Evolutionary conservation across 2,888 invertebrate species (phyloP), one percentile per base, ranked within the genome.

Genomic region (Polietes domitor): DNA sequence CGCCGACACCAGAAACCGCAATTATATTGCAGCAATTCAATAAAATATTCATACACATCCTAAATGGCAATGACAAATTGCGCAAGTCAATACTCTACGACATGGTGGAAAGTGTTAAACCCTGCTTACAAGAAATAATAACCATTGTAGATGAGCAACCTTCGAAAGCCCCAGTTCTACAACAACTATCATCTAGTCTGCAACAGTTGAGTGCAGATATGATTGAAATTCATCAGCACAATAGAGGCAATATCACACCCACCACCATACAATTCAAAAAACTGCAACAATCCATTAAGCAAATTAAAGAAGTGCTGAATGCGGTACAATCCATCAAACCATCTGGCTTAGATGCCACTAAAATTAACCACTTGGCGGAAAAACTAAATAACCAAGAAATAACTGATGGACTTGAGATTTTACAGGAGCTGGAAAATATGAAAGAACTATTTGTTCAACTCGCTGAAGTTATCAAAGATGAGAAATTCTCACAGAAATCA

Each of bases 51-150:
- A 43, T 86, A 0, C 71, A 81, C 0, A 83, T 89, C 15, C 61
- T 89, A 0, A 88, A 88, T 72, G 80, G 85, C 7, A 89, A 88
- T 71, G 85, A 85, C 0, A 86, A 86, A 5, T 53, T 89, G n/a
- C 84, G 88, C 17, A 87, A 85, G 6, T 74, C 88, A 4, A 85
- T 89, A 53, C 70, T 88, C 3, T 87, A 87, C 28, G 89, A 89
- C 28, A 86, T 88, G 6, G 76, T 87, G 1, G 88, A 88, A 75
- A 77, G 82, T 0, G 85, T 85, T 9, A 85, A 87, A 12, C 87
- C 88, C 1, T 80, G 85, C 5, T 71, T 88, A 12, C 55, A 58
- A 1, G 81, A 83, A 50, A 82, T 89, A 12, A 73, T 85, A 7
- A 80, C 87, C 1, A 78, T 79, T 15, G 80, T 87, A 63, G 63